Conservation (phyloP, 1,140 invertebrate genomes). For the Holcopasites calliopsidis region DNA sequence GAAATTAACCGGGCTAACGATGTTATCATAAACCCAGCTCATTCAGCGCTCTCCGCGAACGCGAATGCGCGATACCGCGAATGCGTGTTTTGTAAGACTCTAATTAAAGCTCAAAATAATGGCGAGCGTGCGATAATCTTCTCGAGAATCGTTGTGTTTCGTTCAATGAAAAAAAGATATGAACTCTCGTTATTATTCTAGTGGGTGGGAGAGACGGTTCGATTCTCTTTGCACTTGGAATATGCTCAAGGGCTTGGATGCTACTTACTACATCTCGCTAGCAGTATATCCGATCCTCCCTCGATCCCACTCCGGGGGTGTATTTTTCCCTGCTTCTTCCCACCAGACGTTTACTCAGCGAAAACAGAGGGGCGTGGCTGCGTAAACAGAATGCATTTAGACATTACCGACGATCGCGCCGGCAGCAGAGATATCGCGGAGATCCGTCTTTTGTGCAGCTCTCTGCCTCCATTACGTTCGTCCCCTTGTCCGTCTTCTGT, state of each 20-base stretch:
- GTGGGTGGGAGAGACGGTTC: no score
- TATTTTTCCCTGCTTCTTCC: not conserved
- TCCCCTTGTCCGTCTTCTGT: not conserved
- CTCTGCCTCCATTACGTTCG: constrained; percentile 1
- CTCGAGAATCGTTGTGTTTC: no score
- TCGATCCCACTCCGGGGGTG: not conserved
- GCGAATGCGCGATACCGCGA: not conserved
- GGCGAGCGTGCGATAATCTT: not conserved
- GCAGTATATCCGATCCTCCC: no score
- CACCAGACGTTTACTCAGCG: not conserved
- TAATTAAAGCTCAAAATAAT: constrained; percentile 17
- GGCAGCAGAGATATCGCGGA: not conserved
- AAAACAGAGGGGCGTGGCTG: not conserved
- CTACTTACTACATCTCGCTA: not conserved
- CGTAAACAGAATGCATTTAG: not conserved
- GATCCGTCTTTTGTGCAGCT: not conserved
- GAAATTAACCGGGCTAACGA: constrained; percentile 23
- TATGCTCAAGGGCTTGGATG: not conserved
- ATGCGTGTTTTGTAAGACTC: not conserved
- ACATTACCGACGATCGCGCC: not conserved
- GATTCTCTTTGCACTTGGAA: not conserved
- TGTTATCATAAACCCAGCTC: constrained; percentile 17
- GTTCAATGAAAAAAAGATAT: no score
- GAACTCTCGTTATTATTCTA: no score
- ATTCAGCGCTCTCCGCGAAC: not conserved